A percentile compares a stretch with the other conserved stretches of the same genome.
Evolutionary conservation across 1,140 invertebrate genomes (phyloP).

Genomic region (Temnothorax longispinosus): DNA sequence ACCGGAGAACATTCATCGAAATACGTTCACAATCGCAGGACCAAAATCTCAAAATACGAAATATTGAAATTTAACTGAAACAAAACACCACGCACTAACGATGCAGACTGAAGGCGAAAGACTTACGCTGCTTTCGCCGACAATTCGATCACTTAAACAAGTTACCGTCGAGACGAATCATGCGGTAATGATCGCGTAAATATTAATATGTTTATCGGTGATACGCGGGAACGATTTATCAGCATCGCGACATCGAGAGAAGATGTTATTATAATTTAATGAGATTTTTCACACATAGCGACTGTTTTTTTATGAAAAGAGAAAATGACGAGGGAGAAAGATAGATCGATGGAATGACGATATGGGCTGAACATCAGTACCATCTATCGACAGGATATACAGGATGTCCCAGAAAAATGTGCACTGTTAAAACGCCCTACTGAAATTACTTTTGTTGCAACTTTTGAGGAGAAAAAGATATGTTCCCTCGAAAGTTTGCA

Average conservation of each 20-base stretch:
- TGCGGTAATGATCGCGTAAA: not conserved
- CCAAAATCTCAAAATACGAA: not conserved
- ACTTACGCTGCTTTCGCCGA: not conserved
- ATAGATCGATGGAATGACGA: conserved; percentile 37
- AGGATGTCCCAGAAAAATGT: conserved; percentile 23
- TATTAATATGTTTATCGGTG: not conserved
- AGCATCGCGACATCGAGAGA: conserved; percentile 40
- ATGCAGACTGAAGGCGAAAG: not conserved
- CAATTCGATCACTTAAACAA: not conserved
- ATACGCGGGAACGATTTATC: not conserved
- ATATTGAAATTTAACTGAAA: not conserved
- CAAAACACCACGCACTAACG: not conserved
- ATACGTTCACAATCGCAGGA: not conserved
- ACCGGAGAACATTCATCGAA: not conserved
- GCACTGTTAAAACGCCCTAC: not conserved
- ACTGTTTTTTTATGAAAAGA: conserved; percentile 16
- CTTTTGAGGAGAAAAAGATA: not conserved
- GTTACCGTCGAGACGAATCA: not conserved
- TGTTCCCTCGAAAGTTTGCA: not conserved
- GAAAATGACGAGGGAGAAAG: conserved; percentile 33
- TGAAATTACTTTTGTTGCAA: not conserved
- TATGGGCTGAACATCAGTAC: conserved; percentile 19
- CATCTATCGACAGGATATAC: conserved; percentile 2
- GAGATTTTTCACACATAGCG: conserved; percentile 35
- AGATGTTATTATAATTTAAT: conserved; percentile 34